These are phyloP conservation scores for Catharus ustulatus DNA, from an alignment of 2,797 vertebrate species.

Conservation along the genomic window DNA sequence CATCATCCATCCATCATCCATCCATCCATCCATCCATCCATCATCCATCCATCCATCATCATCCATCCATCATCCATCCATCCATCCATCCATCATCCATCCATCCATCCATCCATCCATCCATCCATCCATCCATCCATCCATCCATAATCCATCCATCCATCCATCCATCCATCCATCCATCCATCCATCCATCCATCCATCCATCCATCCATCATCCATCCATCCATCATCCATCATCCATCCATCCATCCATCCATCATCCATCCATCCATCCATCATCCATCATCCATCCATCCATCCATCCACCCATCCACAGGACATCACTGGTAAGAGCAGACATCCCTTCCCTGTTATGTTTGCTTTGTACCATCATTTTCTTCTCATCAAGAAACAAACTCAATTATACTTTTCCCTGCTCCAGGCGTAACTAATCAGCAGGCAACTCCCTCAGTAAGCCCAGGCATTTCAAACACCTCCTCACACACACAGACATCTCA, in stretches of 20 bases:
- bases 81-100: no score
- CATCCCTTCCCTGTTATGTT: not conserved
- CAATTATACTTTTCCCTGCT: slow-evolving; percentile 43
- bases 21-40: no score
- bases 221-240: not conserved
- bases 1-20: no score
- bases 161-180: not conserved
- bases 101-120: not conserved
- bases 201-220: not conserved
- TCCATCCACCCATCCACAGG: no score
- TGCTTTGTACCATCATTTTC: not conserved
- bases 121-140: not conserved
- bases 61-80: no score
- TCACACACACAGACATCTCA: not conserved
- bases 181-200: not conserved
- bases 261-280: not conserved
- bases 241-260: not conserved
- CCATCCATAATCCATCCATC: not conserved
- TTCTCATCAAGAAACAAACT: slow-evolving; percentile 53
- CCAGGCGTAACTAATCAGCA: slow-evolving; percentile 16
- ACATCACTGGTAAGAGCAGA: not conserved
- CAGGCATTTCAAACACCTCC: slow-evolving; percentile 11
- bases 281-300: not conserved
- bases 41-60: no score
- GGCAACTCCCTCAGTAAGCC: slow-evolving; percentile 7